phyloP scores from a whole-genome alignment of 2,113 vertebrate species.

The Mionectes macconnelli region DNA sequence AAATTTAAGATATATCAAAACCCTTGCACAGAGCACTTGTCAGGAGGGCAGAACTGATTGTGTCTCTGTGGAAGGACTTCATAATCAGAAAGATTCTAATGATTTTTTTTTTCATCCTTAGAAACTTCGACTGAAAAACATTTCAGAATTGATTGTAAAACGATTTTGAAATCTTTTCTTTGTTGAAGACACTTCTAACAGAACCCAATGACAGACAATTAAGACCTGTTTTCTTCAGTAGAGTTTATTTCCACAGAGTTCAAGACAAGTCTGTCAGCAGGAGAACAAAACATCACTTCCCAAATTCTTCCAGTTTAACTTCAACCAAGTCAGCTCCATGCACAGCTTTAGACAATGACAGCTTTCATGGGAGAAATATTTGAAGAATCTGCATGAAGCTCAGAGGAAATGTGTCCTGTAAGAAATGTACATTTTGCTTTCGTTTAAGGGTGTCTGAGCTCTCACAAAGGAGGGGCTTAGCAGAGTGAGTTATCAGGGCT shows the following conservation, averaged over 20 bases:
- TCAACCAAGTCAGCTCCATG: rapidly evolving
- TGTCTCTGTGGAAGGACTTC: not conserved
- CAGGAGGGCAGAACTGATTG: not conserved
- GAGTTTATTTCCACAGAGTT: not conserved
- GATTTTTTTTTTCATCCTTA: not conserved
- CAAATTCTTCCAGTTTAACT: not conserved
- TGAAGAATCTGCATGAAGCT: not conserved
- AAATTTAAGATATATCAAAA: not conserved
- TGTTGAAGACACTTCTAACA: rapidly evolving
- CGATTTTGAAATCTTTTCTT: not conserved
- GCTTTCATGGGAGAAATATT: not conserved
- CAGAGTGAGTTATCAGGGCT: not conserved
- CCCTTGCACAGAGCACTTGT: not conserved
- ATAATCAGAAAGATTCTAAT: not conserved
- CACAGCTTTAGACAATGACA: not conserved
- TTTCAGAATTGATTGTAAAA: not conserved
- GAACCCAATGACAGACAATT: not conserved
- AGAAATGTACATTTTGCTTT: not conserved
- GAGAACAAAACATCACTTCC: not conserved
- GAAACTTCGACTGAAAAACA: not conserved
- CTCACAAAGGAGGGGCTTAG: not conserved
- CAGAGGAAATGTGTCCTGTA: rapidly evolving
- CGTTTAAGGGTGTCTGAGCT: not conserved
- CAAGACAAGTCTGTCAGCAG: not conserved
- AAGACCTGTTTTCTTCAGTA: not conserved